These are phyloP conservation scores for Biston stratarius DNA, from an alignment of 2,888 invertebrate genomes.

Conservation along the genomic window DNA sequence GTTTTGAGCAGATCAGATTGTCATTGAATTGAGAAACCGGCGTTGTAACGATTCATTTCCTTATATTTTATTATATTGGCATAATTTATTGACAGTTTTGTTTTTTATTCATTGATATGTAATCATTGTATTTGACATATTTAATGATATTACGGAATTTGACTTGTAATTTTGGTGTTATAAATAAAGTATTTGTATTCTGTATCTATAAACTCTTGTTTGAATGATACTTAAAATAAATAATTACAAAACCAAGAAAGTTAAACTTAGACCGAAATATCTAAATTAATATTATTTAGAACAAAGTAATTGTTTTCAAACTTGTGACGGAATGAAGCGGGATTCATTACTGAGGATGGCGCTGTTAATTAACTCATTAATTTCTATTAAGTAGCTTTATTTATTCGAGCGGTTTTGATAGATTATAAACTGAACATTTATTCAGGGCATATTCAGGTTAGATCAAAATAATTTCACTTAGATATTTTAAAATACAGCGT, in stretches of 20 bases:
- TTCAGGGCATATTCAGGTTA: neutral
- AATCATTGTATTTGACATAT: too few relatives aligned
- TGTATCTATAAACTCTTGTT: neutral
- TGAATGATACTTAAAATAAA: neutral
- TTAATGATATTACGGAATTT: too few relatives aligned
- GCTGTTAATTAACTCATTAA: constrained; percentile 32
- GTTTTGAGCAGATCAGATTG: too few relatives aligned
- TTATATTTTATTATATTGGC: too few relatives aligned
- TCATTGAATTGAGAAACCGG: too few relatives aligned
- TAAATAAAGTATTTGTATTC: too few relatives aligned
- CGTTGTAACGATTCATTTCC: too few relatives aligned
- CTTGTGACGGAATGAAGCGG: constrained; percentile 16
- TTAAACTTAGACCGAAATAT: neutral
- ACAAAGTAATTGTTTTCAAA: constrained; percentile 15
- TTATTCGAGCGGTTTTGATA: constrained; percentile 14
- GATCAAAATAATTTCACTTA: neutral
- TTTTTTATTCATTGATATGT: too few relatives aligned
- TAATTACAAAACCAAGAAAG: neutral
- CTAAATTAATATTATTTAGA: constrained; percentile 8
- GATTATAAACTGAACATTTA: neutral
- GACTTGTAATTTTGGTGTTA: too few relatives aligned
- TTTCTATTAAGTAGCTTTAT: constrained; percentile 23
- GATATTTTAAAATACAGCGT: neutral
- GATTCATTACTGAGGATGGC: constrained; percentile 18
- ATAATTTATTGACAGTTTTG: too few relatives aligned